These are phyloP conservation scores for Thereva unica DNA, from an alignment of 2,888 invertebrate genomes.

Conservation along the genomic window DNA sequence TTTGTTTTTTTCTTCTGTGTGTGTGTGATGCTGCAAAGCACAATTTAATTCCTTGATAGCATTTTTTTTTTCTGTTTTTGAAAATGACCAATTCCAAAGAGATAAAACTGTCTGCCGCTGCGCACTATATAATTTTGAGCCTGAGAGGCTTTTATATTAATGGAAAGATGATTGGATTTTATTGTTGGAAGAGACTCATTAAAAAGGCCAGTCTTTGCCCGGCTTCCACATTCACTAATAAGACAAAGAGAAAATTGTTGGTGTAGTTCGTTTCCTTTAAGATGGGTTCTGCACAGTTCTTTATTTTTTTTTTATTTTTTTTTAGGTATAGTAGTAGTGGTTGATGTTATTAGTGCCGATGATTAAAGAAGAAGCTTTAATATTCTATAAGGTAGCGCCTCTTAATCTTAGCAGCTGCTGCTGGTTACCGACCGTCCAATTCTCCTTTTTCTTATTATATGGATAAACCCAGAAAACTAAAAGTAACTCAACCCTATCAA, in stretches of 20 bases:
- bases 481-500: slow-evolving; percentile 8
- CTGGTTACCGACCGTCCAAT: background rate
- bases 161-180: slow-evolving; percentile 42
- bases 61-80: no score
- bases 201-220: slow-evolving; percentile 21
- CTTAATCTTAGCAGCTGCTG: no score
- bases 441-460: slow-evolving; percentile 1
- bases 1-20: no score
- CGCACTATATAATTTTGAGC: slow-evolving; percentile 22
- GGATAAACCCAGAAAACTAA: background rate
- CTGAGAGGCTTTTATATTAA: slow-evolving; percentile 41
- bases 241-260: slow-evolving; percentile 21
- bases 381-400: no score
- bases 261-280: background rate
- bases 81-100: no score
- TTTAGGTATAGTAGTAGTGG: no score
- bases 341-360: no score
- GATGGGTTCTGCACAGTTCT: background rate
- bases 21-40: no score
- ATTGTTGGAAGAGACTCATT: slow-evolving; percentile 39
- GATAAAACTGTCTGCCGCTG: background rate
- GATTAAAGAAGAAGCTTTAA: no score
- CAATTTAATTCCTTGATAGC: no score
- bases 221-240: slow-evolving; percentile 12
- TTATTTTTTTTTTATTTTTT: slow-evolving; percentile 3